phyloP scores from a whole-genome alignment of 1,140 invertebrate genomes.

The Ylistrum balloti region DNA sequence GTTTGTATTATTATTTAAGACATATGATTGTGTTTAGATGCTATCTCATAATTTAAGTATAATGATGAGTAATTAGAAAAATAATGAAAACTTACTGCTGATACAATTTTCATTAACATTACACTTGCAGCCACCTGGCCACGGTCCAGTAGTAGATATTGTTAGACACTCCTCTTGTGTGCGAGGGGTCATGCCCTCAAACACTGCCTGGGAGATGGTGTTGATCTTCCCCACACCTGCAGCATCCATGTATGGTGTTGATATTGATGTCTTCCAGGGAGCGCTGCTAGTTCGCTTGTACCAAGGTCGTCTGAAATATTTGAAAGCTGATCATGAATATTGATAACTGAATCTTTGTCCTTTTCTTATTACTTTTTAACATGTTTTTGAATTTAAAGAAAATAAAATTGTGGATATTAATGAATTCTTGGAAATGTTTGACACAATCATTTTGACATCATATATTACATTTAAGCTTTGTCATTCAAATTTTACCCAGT shows the following conservation, averaged over 20 bases:
- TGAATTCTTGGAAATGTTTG: no score
- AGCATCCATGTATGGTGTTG: constrained; percentile 83
- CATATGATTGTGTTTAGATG: no score
- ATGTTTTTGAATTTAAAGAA: no score
- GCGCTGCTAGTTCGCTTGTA: constrained; percentile 80
- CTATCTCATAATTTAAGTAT: no score
- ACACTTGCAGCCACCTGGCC: constrained; percentile 82
- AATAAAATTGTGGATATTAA: no score
- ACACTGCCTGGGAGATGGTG: constrained; percentile 83
- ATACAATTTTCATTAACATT: constrained; percentile 80
- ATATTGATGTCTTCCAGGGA: constrained; percentile 83
- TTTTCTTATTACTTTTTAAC: no score
- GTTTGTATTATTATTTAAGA: no score
- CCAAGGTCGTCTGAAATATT: constrained; percentile 80
- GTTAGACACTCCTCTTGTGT: constrained; percentile 77
- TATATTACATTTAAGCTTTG: no score
- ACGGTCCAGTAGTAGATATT: constrained; percentile 68
- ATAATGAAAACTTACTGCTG: constrained; percentile 74
- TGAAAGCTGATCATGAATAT: constrained; percentile 4
- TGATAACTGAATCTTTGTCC: no score
- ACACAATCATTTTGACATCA: no score
- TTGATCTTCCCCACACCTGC: constrained; percentile 83
- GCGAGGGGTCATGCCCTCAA: constrained; percentile 82
- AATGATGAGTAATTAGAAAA: no score
- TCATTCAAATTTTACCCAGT: no score